Base-by-base conservation (phyloP, 2,888 invertebrate genomes). In the Parnassius mnemosyne region DNA sequence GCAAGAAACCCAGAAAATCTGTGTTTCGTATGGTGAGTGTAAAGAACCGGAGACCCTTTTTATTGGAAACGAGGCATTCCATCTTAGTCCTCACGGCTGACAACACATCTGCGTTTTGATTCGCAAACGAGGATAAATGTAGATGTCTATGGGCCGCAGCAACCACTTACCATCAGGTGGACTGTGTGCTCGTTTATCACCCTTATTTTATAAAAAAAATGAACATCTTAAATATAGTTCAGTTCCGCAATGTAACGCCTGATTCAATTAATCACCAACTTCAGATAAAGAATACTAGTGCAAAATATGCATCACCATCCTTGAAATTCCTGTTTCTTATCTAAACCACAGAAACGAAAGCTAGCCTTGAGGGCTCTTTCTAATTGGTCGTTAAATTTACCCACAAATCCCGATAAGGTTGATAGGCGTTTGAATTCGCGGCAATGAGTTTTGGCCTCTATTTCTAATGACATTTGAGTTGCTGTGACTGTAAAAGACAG, bases 381-480 rank as follows among this genome's bases (percentile, higher is more conserved):
- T 59, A 59, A 59, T 59, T 52, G 58, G 10, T 52, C n/a, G 46
- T 52, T 46, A 53, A 50, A n/a, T 50, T 50, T 60, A 20, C 43
- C 25, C 54, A 13, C 47, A n/a, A 49, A 9, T 49, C 16, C 13
- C 9, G 49, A 49, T 49, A 49, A 49, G 49, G 13, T 13, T 13
- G 9, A 13, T 49, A 13, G 49, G 49, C 49, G 2, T 12, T 49
- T 9, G 12, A 49, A 49, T 7, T 7, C 5, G 13, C 49, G 16
- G 13, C 5, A 13, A 12, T 49, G 49, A 9, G n/a, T 16, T 49
- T 49, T 9, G 13, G 49, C 16, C 49, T 49, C 13, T 16, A 13
- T 9, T 7, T n/a, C 47, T n/a, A 34, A 49, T 49, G 11, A 13
- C 13, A 13, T 13, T 49, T 13, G 10, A 10, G n/a, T 13, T 13